Percentiles rank a stretch among this genome's conserved stretches.
These are phyloP conservation scores for Ditylenchus weischeri DNA, from an alignment of 2,888 invertebrate species.

Conservation along the genomic window DNA sequence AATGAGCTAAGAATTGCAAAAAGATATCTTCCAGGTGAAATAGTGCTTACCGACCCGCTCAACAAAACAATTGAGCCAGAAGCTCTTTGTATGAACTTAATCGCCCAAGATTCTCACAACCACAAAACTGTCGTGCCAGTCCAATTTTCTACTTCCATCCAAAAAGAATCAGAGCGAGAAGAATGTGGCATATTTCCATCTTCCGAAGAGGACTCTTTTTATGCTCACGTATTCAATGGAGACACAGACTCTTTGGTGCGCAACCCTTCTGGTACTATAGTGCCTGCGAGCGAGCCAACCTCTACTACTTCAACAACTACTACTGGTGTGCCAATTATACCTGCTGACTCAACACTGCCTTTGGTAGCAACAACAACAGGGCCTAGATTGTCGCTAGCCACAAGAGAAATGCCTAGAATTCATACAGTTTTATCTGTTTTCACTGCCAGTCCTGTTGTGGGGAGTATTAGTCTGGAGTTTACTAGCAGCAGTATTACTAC, in stretches of 20 bases:
- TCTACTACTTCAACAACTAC: too few species aligned
- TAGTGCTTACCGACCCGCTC: constrained; percentile 21
- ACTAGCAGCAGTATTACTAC: too few species aligned
- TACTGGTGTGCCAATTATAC: neutral
- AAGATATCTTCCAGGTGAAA: constrained; percentile 25
- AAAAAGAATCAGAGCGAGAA: neutral
- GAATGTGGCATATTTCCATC: neutral
- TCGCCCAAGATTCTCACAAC: constrained; percentile 25
- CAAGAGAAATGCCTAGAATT: too few species aligned
- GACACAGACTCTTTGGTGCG: constrained; percentile 7
- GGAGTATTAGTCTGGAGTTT: too few species aligned
- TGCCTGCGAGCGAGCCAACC: too few species aligned
- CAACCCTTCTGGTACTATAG: neutral
- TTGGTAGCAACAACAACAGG: too few species aligned
- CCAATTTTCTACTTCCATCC: neutral
- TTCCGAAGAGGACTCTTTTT: neutral
- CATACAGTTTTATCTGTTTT: too few species aligned
- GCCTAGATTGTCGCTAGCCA: too few species aligned
- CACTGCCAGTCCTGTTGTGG: too few species aligned
- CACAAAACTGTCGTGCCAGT: constrained; percentile 23
- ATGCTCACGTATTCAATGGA: neutral
- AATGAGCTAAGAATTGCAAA: too few species aligned
- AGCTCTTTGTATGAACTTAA: constrained; percentile 25
- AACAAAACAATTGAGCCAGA: constrained; percentile 11
- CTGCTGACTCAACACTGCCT: neutral